Base-by-base conservation (phyloP, 2,888 invertebrate species). In the Lepidocyrtinus sp. region DNA sequence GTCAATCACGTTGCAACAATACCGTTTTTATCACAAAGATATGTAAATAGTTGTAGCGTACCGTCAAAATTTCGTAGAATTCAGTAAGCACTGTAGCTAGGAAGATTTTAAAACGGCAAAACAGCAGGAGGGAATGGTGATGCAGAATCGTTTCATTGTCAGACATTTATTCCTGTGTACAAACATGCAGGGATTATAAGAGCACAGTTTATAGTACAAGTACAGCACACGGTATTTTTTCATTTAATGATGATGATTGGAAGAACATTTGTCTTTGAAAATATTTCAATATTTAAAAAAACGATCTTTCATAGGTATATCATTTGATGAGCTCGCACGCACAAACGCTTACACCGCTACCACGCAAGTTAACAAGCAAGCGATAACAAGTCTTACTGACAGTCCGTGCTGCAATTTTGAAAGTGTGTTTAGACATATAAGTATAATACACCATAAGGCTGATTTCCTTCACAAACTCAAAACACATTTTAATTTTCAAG, bases 101-200 rank as follows among this genome's bases (percentile, higher is more conserved):
- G 70, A 72, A 70, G 70, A 76, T 64, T 55, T 64, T n/a, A 21
- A 65, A 65, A 78, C 73, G 78, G 78, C 68, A 73, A 78, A 78
- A 55, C 73, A 78, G 78, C 73, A 61, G 78, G 78, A 73, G 78
- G 73, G 78, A 78, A 67, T 78, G 67, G 73, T 67, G 62, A 67
- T 25, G 62, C 50, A 36, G n/a, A 24, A 45, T 68, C 21, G 21
- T 64, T 61, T 36, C 12, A 15, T 26, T 64, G 46, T 50, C 12
- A 7, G 62, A 12, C 36, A 36, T 36, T 36, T 36, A 36, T 36
- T 36, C 36, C 12, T 36, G n/a, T n/a, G n/a, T n/a, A n/a, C n/a
- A n/a, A n/a, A 36, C 36, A 36, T 36, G 36, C 5, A 36, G 5
- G 36, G 36, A 36, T 36, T 36, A 36, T 36, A 12, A 12, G 36